Conservation (phyloP, 2,113 vertebrate genomes). For the Marcusenius ussheri region DNA sequence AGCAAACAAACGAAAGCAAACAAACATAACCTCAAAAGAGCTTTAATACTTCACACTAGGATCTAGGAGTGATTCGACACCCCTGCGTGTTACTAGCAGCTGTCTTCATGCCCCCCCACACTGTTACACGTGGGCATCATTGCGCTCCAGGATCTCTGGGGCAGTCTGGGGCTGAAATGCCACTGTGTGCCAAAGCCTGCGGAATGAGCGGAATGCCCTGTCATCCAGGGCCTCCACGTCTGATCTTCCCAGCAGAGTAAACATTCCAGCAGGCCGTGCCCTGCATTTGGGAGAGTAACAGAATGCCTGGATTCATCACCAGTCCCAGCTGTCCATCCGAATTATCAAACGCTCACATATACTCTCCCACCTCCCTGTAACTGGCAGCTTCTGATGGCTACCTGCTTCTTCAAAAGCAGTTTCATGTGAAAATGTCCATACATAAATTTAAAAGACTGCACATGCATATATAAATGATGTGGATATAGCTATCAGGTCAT, state of each 20-base stretch:
- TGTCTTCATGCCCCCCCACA: not conserved
- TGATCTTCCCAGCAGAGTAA: not conserved
- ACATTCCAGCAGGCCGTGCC: not conserved
- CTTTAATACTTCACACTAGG: not conserved
- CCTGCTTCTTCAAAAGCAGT: not conserved
- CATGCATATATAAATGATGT: not conserved
- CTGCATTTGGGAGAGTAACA: not conserved
- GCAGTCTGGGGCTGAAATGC: not conserved
- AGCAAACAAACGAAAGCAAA: not conserved
- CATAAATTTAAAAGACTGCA: not conserved
- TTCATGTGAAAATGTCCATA: not conserved
- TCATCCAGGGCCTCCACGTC: not conserved
- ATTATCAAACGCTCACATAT: not conserved
- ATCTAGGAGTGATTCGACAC: not conserved
- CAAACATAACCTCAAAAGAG: not conserved
- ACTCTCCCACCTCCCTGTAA: not conserved
- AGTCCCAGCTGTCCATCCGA: not conserved
- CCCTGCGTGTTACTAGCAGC: not conserved
- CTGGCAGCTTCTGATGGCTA: not conserved
- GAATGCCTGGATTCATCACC: not conserved
- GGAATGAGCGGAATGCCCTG: not conserved
- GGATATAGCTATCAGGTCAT: not conserved
- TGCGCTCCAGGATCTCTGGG: not conserved
- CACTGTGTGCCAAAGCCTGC: not conserved
- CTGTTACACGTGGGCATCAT: not conserved